Conservation (phyloP, 2,113 vertebrate genomes). For the Tragulus kanchil region DNA sequence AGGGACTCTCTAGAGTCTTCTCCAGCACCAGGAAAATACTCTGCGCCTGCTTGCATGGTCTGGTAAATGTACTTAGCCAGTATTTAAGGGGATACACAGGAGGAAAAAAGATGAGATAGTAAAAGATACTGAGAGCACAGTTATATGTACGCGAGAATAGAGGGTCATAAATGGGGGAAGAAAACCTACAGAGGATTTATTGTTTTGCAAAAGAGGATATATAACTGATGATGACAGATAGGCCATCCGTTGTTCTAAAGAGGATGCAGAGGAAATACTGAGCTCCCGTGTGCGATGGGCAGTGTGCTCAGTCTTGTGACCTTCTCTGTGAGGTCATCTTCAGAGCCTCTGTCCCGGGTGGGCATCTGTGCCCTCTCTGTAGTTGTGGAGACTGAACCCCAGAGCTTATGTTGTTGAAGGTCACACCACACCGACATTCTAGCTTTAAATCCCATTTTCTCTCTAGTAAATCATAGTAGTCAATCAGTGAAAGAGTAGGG, state of each 20-base stretch:
- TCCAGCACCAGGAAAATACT: background rate
- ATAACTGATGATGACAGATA: background rate
- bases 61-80: background rate
- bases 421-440: background rate
- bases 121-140: background rate
- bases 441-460: background rate
- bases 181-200: background rate
- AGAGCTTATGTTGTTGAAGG: background rate
- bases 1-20: too few species aligned
- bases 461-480: background rate
- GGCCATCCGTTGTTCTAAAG: background rate
- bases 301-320: background rate
- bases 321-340: background rate
- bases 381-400: background rate
- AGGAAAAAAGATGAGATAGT: background rate
- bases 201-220: background rate
- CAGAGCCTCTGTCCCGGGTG: background rate
- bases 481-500: background rate
- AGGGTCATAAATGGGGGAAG: background rate
- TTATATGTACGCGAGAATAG: slow-evolving; percentile 12
- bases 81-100: background rate
- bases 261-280: background rate
- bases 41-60: background rate
- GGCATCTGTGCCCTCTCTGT: background rate
- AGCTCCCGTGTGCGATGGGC: background rate